Evolutionary conservation across 2,888 invertebrate species (phyloP).

Genomic region (Zygogramma bicolorata): DNA sequence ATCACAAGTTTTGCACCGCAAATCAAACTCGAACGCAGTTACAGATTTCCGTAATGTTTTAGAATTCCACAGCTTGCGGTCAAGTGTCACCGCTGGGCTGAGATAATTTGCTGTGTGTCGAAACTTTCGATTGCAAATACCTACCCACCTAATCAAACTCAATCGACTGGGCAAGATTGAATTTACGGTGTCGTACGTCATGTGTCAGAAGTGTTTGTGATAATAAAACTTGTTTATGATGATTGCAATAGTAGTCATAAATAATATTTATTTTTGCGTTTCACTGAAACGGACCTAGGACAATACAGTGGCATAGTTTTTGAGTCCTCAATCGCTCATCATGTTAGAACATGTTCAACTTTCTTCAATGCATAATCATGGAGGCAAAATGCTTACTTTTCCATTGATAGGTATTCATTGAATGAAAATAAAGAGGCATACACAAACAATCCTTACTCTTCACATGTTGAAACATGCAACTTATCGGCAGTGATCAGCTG

Average conservation of each 20-base stretch:
- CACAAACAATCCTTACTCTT: too few species aligned
- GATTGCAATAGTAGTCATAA: conserved; percentile 1
- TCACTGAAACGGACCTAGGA: neutral
- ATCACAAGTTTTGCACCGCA: neutral
- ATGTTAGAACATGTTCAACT: too few species aligned
- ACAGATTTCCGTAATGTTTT: neutral
- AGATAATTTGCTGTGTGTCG: neutral
- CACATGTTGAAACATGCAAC: too few species aligned
- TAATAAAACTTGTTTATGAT: conserved; percentile 12
- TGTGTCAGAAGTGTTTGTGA: neutral
- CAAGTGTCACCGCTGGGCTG: neutral
- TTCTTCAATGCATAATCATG: too few species aligned
- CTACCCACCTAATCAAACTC: conserved; percentile 3
- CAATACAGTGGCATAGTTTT: neutral
- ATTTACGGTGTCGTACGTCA: conserved; percentile 30
- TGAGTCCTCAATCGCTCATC: too few species aligned
- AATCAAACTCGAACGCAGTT: neutral
- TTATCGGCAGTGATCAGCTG: too few species aligned
- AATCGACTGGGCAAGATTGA: conserved; percentile 19
- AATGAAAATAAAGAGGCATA: too few species aligned
- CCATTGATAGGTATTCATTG: too few species aligned
- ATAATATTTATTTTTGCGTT: neutral
- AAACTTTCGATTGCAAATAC: neutral
- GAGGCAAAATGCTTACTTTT: too few species aligned
- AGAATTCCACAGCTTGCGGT: neutral